phyloP scores from a whole-genome alignment of 2,797 vertebrate species.

The Karalla daura region DNA sequence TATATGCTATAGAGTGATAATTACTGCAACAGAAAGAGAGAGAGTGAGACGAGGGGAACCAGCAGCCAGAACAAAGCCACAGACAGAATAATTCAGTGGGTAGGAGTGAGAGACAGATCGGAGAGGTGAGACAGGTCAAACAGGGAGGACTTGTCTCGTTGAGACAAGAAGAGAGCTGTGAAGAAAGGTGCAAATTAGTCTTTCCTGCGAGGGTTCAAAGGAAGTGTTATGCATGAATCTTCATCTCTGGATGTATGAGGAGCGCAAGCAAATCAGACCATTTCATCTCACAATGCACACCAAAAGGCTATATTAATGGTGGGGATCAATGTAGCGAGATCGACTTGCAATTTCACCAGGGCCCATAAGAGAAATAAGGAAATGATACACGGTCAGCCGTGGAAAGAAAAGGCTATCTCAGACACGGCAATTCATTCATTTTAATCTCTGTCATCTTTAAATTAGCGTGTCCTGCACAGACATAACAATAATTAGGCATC shows the following conservation, averaged over 20 bases:
- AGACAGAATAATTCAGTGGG: slow-evolving; percentile 56
- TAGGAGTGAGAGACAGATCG: slow-evolving; percentile 30
- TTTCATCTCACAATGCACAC: slow-evolving; percentile 47
- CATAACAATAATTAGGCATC: neutral
- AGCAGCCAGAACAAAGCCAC: slow-evolving; percentile 40
- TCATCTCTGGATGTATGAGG: slow-evolving; percentile 41
- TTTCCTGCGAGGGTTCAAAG: slow-evolving; percentile 70
- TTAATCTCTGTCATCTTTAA: neutral
- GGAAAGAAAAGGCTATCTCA: neutral
- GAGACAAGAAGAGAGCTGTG: slow-evolving; percentile 60
- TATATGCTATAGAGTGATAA: slow-evolving; percentile 66
- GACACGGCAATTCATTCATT: neutral
- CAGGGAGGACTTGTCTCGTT: slow-evolving; percentile 46
- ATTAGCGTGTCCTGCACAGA: neutral
- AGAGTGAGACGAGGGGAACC: slow-evolving; percentile 23
- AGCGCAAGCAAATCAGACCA: slow-evolving; percentile 49
- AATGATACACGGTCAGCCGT: neutral
- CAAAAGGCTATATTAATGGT: slow-evolving; percentile 42
- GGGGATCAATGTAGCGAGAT: slow-evolving; percentile 2
- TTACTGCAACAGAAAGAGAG: slow-evolving; percentile 49
- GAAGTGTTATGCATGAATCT: slow-evolving; percentile 59
- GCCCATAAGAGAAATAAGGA: neutral
- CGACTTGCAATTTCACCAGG: neutral
- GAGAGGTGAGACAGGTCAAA: slow-evolving; percentile 27
- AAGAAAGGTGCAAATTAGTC: slow-evolving; percentile 77